A percentile compares a stretch with the other conserved stretches of the same genome.
Conservation (phyloP, 2,888 invertebrate genomes). For the Hyles lineata region DNA sequence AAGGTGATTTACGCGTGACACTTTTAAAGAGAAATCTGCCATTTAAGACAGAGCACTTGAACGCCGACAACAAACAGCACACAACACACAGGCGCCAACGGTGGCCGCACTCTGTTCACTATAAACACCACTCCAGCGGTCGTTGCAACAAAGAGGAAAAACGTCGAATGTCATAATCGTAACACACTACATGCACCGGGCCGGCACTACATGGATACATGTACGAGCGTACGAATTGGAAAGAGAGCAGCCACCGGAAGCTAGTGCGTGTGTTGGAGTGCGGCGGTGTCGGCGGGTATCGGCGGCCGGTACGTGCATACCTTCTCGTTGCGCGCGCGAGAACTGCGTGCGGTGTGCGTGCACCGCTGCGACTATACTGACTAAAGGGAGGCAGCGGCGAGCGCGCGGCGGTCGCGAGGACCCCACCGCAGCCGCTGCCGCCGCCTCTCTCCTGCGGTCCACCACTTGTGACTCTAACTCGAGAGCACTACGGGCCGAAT, state of each 20-base stretch:
- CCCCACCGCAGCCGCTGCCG: conserved; percentile 70
- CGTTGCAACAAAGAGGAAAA: conserved; percentile 35
- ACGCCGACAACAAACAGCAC: conserved; percentile 29
- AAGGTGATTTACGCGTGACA: conserved; percentile 37
- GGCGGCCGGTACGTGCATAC: conserved; percentile 66
- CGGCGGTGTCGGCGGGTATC: conserved; percentile 45
- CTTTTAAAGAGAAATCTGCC: conserved; percentile 40
- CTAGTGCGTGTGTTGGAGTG: conserved; percentile 63
- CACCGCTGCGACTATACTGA: conserved; percentile 82
- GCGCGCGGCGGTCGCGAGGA: conserved; percentile 63
- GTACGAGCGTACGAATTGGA: conserved; percentile 44
- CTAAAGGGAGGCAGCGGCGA: conserved; percentile 71
- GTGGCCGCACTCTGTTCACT: conserved; percentile 51
- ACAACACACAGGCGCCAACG: conserved; percentile 45
- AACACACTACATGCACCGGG: conserved; percentile 31
- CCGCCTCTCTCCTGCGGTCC: conserved; percentile 74
- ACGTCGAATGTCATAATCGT: conserved; percentile 30
- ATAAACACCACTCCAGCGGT: conserved; percentile 38
- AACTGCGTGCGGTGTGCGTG: conserved; percentile 85
- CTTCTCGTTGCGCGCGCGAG: conserved; percentile 83
- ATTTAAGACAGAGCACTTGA: conserved; percentile 20
- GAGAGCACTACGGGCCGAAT: conserved; percentile 76
- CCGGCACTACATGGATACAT: background rate
- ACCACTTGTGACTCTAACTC: conserved; percentile 77
- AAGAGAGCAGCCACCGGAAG: conserved; percentile 79